Evolutionary conservation across 2,888 invertebrate species (phyloP).

Genomic region (Nemotelus nigrinus): DNA sequence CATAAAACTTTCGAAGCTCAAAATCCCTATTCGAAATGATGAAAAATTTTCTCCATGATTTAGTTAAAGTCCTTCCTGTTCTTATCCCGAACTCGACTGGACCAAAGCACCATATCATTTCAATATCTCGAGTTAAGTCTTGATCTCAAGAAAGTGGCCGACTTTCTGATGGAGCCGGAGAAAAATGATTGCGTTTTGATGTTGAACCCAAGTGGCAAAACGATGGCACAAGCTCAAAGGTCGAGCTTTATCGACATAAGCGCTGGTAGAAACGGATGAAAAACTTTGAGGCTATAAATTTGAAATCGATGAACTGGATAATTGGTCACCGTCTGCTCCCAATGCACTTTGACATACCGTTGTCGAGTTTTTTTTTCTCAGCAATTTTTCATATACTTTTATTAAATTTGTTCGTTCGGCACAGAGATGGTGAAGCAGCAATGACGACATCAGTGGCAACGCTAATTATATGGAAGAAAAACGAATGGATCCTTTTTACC

Average conservation of each 20-base stretch:
- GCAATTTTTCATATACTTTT: constrained; percentile 29
- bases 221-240: too few relatives aligned
- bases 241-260: too few relatives aligned
- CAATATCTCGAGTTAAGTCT: constrained; percentile 18
- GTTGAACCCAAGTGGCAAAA: neutral
- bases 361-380: neutral
- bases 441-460: neutral
- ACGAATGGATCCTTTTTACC: neutral
- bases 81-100: constrained; percentile 12
- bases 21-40: constrained; percentile 38
- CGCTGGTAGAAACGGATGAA: neutral
- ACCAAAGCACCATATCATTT: constrained; percentile 28
- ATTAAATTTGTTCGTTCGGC: constrained; percentile 11
- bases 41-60: constrained; percentile 35
- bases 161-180: neutral
- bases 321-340: constrained; percentile 37
- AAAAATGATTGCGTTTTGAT: constrained; percentile 44
- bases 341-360: constrained; percentile 39
- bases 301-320: constrained; percentile 46
- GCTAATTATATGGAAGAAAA: neutral
- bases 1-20: constrained; percentile 26
- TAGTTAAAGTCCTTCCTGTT: constrained; percentile 36
- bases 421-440: neutral
- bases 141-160: constrained; percentile 17
- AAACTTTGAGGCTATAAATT: constrained; percentile 41